These are phyloP conservation scores for Hemibagrus wyckioides DNA, from an alignment of 2,113 vertebrate genomes.

Conservation along the genomic window DNA sequence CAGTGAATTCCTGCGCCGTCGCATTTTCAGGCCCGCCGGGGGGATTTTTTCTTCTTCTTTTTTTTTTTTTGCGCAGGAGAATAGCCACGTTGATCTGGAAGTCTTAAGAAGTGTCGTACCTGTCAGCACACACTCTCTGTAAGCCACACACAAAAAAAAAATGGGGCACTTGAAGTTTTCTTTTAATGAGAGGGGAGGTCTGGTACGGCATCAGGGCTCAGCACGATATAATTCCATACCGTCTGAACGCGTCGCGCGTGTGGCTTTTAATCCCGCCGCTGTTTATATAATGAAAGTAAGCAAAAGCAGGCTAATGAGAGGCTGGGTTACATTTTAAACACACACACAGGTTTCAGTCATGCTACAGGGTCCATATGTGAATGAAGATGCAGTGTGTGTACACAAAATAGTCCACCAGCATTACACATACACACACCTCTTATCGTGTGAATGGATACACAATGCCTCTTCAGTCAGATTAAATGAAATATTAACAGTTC, in stretches of 20 bases:
- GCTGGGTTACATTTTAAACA: constrained; percentile 23
- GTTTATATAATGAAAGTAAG: constrained; percentile 50
- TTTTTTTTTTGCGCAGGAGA: constrained; percentile 71
- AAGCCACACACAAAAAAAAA: constrained; percentile 70
- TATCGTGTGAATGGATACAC: constrained; percentile 31
- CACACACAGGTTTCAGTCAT: neutral
- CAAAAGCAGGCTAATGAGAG: constrained; percentile 47
- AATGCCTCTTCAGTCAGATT: constrained; percentile 28
- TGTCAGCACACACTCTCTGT: constrained; percentile 70
- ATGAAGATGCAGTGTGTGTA: neutral
- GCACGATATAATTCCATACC: constrained; percentile 70
- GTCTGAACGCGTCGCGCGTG: constrained; percentile 67
- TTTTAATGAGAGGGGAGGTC: constrained; percentile 65
- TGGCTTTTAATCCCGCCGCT: constrained; percentile 50
- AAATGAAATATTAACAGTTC: constrained; percentile 30
- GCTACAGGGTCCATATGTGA: neutral
- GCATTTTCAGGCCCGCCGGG: constrained; percentile 49
- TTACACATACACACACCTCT: constrained; percentile 8
- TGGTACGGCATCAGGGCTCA: constrained; percentile 64
- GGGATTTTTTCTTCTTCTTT: no score
- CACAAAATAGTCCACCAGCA: neutral
- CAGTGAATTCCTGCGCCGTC: constrained; percentile 46
- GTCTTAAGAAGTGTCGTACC: constrained; percentile 73
- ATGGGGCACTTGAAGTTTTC: constrained; percentile 73
- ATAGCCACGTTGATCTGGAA: constrained; percentile 69